A percentile compares a stretch with the other conserved stretches of the same genome.
Conservation (phyloP, 2,888 invertebrate genomes). For the Leucophenga montana region DNA sequence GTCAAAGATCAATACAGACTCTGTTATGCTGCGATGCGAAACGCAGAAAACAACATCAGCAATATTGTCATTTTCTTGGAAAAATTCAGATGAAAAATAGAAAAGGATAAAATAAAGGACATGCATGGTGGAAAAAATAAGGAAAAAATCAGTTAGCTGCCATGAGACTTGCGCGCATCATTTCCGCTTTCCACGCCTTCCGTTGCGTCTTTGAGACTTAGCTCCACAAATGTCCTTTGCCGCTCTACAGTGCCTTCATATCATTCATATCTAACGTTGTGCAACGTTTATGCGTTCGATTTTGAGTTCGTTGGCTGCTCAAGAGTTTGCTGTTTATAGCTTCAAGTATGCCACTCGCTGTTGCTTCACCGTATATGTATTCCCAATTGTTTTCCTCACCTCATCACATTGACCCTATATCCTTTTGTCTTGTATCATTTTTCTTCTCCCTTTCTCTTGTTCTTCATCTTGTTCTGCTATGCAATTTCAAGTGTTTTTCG, state of each 20-base stretch:
- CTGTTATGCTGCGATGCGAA: too few relatives aligned
- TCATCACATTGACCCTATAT: too few relatives aligned
- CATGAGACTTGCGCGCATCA: not conserved
- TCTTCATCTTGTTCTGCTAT: not conserved
- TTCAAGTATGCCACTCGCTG: not conserved
- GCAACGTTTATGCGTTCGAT: too few relatives aligned
- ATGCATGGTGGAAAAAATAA: not conserved
- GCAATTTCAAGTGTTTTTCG: constrained; percentile 43
- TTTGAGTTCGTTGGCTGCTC: constrained; percentile 42
- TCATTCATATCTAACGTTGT: constrained; percentile 8
- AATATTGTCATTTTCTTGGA: not conserved
- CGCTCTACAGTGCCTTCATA: constrained; percentile 25
- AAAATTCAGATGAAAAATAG: not conserved
- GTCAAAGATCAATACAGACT: not conserved
- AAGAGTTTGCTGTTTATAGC: constrained; percentile 31
- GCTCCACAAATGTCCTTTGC: constrained; percentile 13
- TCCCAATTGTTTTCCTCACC: too few relatives aligned
- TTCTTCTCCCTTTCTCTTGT: not conserved
- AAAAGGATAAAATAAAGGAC: not conserved
- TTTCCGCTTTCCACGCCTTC: not conserved
- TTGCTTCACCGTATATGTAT: not conserved
- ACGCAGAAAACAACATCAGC: not conserved
- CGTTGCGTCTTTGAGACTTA: not conserved
- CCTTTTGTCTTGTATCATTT: too few relatives aligned
- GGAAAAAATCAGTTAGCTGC: not conserved